A percentile compares a stretch with the other conserved stretches of the same genome.
Conservation (phyloP, 2,888 invertebrate species). For the Crepidodera aurea region DNA sequence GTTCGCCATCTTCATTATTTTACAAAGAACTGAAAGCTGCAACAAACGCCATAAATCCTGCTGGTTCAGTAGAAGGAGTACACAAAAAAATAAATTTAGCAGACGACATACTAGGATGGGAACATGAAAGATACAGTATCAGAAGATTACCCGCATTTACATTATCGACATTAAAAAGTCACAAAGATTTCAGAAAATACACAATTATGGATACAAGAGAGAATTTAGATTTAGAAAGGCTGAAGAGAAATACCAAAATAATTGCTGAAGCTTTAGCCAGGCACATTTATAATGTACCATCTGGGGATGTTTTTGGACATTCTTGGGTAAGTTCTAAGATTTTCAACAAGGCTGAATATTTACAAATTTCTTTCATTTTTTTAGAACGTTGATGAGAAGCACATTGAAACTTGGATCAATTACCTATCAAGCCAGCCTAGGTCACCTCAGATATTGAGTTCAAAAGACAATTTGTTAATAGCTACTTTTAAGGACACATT, state of each 20-base stretch:
- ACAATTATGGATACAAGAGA: slow-evolving; percentile 72
- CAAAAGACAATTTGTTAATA: slow-evolving; percentile 73
- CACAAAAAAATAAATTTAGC: slow-evolving; percentile 98
- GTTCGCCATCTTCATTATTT: slow-evolving; percentile 75
- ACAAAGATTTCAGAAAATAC: slow-evolving; percentile 69
- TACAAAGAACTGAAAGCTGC: slow-evolving; percentile 70
- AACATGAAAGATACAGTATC: slow-evolving; percentile 96
- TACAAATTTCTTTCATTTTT: slow-evolving; percentile 33
- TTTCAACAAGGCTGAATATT: slow-evolving; percentile 44
- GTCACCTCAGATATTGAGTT: slow-evolving; percentile 75
- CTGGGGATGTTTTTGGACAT: slow-evolving; percentile 74
- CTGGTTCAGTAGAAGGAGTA: slow-evolving; percentile 70
- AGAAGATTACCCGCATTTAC: slow-evolving; percentile 91
- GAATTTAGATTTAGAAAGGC: slow-evolving; percentile 65
- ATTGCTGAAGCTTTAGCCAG: slow-evolving; percentile 87
- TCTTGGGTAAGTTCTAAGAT: slow-evolving; percentile 68
- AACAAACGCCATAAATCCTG: slow-evolving; percentile 62
- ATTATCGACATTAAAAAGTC: slow-evolving; percentile 78
- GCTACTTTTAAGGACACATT: slow-evolving; percentile 76
- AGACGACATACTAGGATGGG: slow-evolving; percentile 92
- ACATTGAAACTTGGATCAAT: slow-evolving; percentile 79
- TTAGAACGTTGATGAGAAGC: slow-evolving; percentile 78
- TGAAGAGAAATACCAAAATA: slow-evolving; percentile 74
- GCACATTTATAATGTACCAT: slow-evolving; percentile 78
- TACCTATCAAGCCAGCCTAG: slow-evolving; percentile 77